These are phyloP conservation scores for Thumatha senex DNA, from an alignment of 2,888 invertebrate species.

Conservation along the genomic window DNA sequence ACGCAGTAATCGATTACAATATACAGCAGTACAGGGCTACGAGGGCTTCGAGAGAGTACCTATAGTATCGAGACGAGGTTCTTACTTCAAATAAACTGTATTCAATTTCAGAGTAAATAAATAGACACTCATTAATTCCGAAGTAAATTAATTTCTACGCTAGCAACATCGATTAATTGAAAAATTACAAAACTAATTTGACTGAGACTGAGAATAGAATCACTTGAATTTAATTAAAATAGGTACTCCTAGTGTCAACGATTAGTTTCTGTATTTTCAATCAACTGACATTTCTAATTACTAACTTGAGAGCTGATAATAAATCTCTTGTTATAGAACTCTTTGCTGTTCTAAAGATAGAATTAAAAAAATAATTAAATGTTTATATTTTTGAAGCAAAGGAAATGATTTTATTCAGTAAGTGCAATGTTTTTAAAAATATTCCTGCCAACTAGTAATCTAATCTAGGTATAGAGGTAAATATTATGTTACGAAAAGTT, in stretches of 20 bases:
- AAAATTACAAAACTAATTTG: constrained; percentile 32
- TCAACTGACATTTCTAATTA: constrained; percentile 6
- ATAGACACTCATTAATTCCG: neutral
- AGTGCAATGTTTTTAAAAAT: neutral
- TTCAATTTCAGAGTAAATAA: neutral
- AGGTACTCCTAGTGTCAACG: constrained; percentile 18
- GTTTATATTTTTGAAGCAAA: neutral
- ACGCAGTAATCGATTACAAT: too few relatives aligned
- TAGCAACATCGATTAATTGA: constrained; percentile 27
- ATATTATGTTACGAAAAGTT: too few relatives aligned
- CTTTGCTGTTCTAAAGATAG: neutral
- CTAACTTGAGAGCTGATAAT: neutral
- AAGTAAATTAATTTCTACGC: constrained; percentile 10
- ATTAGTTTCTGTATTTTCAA: constrained; percentile 31
- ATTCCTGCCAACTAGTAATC: neutral
- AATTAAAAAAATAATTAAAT: neutral
- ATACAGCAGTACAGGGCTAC: too few relatives aligned
- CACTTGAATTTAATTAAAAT: constrained; percentile 45
- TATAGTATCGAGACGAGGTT: too few relatives aligned
- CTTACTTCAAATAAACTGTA: neutral
- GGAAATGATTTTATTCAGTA: constrained; percentile 1
- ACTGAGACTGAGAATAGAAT: constrained; percentile 12
- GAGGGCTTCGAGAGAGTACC: too few relatives aligned
- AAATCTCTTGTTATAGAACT: neutral
- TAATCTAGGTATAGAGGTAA: too few relatives aligned